Evolutionary conservation across 2,888 invertebrate species (phyloP).

Genomic region (Crioceris asparagi): DNA sequence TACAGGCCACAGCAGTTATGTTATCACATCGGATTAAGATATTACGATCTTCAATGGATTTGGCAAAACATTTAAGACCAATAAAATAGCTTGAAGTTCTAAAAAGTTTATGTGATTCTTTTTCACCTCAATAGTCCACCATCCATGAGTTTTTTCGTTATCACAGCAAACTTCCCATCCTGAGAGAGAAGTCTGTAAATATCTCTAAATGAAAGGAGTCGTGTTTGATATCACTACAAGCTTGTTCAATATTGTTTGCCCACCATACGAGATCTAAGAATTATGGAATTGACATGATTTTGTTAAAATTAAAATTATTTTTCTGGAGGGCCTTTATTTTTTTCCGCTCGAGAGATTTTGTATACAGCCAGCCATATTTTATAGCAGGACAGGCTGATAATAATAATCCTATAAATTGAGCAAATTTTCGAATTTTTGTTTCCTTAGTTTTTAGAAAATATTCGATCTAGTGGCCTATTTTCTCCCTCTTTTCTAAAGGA

Average conservation of each 20-base stretch:
- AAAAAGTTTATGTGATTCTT: constrained; percentile 15
- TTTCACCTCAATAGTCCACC: constrained; percentile 15
- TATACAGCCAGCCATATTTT: constrained; percentile 25
- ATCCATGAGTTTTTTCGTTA: constrained; percentile 12
- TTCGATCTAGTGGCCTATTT: constrained; percentile 1
- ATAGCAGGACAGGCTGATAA: constrained; percentile 24
- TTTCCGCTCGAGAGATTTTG: constrained; percentile 19
- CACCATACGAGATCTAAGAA: constrained; percentile 9
- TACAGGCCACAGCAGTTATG: constrained; percentile 14
- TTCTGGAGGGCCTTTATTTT: constrained; percentile 12
- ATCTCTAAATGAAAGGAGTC: constrained; percentile 11
- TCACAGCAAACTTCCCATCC: constrained; percentile 20
- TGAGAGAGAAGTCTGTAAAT: constrained; percentile 11
- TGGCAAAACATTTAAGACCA: constrained; percentile 15
- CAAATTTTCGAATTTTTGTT: constrained; percentile 7
- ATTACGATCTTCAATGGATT: constrained; percentile 4
- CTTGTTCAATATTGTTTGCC: constrained; percentile 2
- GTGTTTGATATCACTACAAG: constrained; percentile 2
- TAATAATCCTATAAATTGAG: constrained; percentile 14
- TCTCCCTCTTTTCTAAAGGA: constrained; percentile 6
- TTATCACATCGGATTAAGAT: constrained; percentile 13
- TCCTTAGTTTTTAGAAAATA: not conserved
- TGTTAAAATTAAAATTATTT: constrained; percentile 4
- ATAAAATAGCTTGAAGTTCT: constrained; percentile 10
- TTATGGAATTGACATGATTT: constrained; percentile 1